Conservation (phyloP, 1,140 invertebrate genomes). For the Danaus plexippus region DNA sequence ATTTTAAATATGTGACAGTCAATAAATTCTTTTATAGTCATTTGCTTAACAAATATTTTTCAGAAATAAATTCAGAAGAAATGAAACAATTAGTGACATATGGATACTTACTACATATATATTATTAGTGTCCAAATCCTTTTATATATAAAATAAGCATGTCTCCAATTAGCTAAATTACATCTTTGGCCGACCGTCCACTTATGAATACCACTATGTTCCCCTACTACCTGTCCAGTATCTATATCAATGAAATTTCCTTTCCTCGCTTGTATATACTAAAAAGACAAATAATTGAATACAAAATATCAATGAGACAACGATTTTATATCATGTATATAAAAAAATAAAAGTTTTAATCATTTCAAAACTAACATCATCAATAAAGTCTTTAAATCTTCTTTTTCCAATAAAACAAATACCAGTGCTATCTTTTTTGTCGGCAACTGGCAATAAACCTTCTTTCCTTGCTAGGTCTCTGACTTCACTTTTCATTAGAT, state of each 20-base stretch:
- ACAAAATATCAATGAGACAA: too few species aligned
- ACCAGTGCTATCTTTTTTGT: constrained; percentile 93
- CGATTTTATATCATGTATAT: too few species aligned
- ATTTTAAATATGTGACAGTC: too few species aligned
- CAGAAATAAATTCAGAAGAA: too few species aligned
- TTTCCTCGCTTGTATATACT: constrained; percentile 86
- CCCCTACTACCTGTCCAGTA: constrained; percentile 80
- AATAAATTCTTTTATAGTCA: too few species aligned
- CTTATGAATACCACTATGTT: constrained; percentile 89
- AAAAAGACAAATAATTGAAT: constrained; percentile 40
- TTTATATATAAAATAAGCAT: constrained; percentile 80
- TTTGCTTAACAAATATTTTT: too few species aligned
- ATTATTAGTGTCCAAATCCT: constrained; percentile 78
- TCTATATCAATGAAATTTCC: constrained; percentile 91
- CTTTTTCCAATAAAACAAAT: constrained; percentile 96
- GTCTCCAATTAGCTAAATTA: constrained; percentile 69
- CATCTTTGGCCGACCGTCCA: constrained; percentile 94
- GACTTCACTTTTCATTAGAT: constrained; percentile 82
- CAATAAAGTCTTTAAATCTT: constrained; percentile 82
- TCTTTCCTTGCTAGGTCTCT: constrained; percentile 83
- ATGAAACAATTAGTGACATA: background rate
- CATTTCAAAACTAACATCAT: constrained; percentile 72
- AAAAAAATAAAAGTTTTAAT: background rate
- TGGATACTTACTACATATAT: constrained; percentile 84
- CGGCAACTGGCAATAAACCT: constrained; percentile 81